Conservation (phyloP, 2,797 vertebrate genomes). For the Falco naumanni region DNA sequence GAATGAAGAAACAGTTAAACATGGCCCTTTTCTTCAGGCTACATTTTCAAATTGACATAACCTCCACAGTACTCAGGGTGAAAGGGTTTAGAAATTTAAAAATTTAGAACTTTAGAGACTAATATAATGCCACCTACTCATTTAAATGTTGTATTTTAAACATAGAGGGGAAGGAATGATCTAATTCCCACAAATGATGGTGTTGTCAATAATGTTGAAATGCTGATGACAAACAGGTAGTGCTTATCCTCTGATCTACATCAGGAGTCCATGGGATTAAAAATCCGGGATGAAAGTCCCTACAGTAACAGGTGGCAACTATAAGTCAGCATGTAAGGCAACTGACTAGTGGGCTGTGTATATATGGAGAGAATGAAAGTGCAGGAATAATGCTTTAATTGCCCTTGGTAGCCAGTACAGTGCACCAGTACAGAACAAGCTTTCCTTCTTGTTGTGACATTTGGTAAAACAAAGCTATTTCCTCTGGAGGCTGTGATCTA, state of each 20-base stretch:
- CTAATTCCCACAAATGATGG: not conserved
- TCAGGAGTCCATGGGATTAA: not conserved
- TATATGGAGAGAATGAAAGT: not conserved
- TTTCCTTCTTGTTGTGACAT: not conserved
- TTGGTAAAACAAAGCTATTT: not conserved
- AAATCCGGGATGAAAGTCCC: not conserved
- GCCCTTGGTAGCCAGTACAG: not conserved
- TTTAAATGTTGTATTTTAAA: not conserved
- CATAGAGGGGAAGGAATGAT: not conserved
- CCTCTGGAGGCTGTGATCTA: not conserved
- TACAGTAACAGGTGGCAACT: not conserved
- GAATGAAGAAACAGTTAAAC: not conserved
- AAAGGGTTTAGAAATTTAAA: not conserved
- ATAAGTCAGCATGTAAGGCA: not conserved
- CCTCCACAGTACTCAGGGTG: not conserved
- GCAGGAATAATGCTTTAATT: not conserved
- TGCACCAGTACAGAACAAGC: not conserved
- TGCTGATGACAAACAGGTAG: not conserved
- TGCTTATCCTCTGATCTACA: not conserved
- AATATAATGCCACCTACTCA: not conserved
- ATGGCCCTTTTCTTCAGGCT: not conserved
- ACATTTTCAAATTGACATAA: not conserved
- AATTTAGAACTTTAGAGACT: not conserved
- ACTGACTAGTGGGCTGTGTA: not conserved
- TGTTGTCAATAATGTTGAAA: not conserved